Evolutionary conservation across 2,888 invertebrate genomes (phyloP), one percentile per base, ranked within the genome.

Genomic region (Pandemis cinnamomeana): DNA sequence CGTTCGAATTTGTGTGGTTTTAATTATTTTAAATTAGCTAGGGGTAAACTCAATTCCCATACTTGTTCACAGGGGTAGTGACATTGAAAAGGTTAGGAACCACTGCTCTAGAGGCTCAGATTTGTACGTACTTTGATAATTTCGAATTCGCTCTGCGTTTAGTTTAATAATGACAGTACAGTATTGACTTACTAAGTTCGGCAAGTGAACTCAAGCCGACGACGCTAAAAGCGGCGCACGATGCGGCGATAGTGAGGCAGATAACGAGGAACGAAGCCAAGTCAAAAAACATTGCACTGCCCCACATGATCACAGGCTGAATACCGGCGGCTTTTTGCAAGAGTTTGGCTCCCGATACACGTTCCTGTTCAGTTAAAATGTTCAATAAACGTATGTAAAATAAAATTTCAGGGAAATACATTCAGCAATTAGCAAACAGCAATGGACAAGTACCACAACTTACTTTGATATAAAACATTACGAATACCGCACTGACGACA

Each of bases 241-340:
- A 95, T 11, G 95, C 81, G 13, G 97, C 83, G 1, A 97, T 87
- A 5, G 95, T 89, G 20, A 95, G 61, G 48, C 95, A 88, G 2
- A 96, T 95, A 13, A 96, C 72, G 4, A 96, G 79, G 87, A 95
- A 96, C 87, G 95, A 95, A 6, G 95, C 71, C 87, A 96, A 95
- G 89, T 97, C 97, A 91, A 96, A 97, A 0, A 96, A 66, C 11
- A 96, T 95, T 0, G 96, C 95, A 0, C 96, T 94, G 4, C 95
- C 81, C 98, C 98, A 98, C 89, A 96, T 96, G 7, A 96, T 95
- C 0, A 91, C 86, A 0, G 96, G 95, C 75, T 95, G 95, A 0
- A 96, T 95, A 0, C 97, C 97, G 2, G 97, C 96, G 0, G 97
- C 96, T 78, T 96, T 95, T 83, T 97, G 97, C 46, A 97, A 89